Base-by-base conservation (phyloP, 1,140 invertebrate species). In the Phthorimaea operculella region DNA sequence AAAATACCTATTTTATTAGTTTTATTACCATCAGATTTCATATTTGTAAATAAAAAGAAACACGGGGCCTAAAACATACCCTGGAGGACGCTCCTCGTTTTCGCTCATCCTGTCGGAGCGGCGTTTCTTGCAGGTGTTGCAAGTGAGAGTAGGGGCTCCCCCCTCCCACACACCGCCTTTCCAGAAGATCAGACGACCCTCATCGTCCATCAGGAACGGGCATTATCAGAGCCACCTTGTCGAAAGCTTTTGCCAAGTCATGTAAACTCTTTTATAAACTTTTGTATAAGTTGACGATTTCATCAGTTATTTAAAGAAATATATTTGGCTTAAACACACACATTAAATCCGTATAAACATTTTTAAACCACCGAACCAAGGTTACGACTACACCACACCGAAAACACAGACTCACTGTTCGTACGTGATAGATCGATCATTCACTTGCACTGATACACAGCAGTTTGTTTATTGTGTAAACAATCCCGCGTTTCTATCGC, bases 141-240 rank as follows among this genome's bases (percentile, higher is more conserved):
- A 83, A 55, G 57, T 73, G 18, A 81, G 59, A 33, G 78, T 79
- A 33, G 80, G 80, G n/a, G 76, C 74, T 15, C 70, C 76, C 4
- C 74, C 74, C 53, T 76, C 80, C 76, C 76, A 81, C 57, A 83
- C 55, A 15, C 78, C 78, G 21, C 74, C 70, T 65, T 81, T 79
- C 80, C 80, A 83, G 56, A 83, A 81, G 51, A 81, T 64, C 54
- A 83, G 64, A 18, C 72, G 66, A 53, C 80, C 78, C 57, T 83
- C 80, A 68, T 70, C 71, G 65, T 83, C 79, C 79, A 83, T 83
- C 54, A 64, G 65, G 65, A 44, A 59, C 45, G 54, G 48, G 49
- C 67, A 74, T 64, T 52, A 52, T 50, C 21, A 51, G n/a, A 54
- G 16, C 47, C 48, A 39, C 0, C 14, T 51, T 57, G 33, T 39